phyloP scores from a whole-genome alignment of 2,888 invertebrate genomes.

The Seira sanloemensis region DNA sequence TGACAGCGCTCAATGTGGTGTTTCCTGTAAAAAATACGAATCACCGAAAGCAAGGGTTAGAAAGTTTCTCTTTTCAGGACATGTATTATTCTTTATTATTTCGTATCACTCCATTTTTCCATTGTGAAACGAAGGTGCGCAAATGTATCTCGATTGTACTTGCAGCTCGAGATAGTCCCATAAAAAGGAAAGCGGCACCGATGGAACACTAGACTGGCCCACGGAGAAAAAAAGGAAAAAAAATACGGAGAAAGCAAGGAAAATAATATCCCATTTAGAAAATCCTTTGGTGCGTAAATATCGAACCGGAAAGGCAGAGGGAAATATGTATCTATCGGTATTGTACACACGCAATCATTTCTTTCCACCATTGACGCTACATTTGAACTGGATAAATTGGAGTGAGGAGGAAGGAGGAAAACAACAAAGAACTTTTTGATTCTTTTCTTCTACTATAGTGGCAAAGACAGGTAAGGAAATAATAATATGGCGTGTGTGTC shows the following conservation, averaged over 20 bases:
- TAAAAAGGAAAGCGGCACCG: not conserved
- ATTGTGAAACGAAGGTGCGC: not conserved
- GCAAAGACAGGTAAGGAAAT: not conserved
- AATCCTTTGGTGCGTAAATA: not conserved
- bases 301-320: not conserved
- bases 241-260: constrained; percentile 2
- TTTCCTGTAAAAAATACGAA: constrained; percentile 46
- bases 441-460: not conserved
- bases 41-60: constrained; percentile 46
- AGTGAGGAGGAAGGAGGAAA: not conserved
- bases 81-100: constrained; percentile 23
- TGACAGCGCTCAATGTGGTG: constrained; percentile 46
- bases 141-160: not conserved
- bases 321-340: constrained; percentile 34
- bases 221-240: not conserved
- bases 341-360: constrained; percentile 48
- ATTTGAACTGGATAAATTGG: not conserved
- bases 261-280: constrained; percentile 17
- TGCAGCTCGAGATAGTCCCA: no score
- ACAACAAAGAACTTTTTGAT: not conserved
- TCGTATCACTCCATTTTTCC: not conserved
- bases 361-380: not conserved
- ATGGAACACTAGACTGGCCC: not conserved
- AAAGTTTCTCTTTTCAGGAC: constrained; percentile 37
- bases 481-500: not conserved